Conservation (phyloP, 2,113 vertebrate genomes). For the Thunnus thynnus region DNA sequence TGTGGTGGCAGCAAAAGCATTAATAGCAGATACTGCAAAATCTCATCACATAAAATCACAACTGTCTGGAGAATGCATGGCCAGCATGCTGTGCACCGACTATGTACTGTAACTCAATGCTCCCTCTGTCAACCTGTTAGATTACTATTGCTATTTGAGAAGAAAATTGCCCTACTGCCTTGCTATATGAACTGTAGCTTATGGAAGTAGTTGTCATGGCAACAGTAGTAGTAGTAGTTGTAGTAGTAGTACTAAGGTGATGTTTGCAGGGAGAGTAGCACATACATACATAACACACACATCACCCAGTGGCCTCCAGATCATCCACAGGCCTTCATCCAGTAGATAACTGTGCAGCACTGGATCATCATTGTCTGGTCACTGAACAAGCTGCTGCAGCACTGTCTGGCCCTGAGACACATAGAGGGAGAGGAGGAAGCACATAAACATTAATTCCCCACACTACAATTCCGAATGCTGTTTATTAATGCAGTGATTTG, state of each 20-base stretch:
- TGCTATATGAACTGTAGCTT: background rate
- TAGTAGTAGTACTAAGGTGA: background rate
- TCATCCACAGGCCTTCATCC: background rate
- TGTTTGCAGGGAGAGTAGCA: background rate
- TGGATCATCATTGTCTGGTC: background rate
- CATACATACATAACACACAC: background rate
- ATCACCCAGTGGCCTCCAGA: background rate
- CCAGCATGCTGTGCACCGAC: too few species aligned
- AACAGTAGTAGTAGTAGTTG: conserved; percentile 4
- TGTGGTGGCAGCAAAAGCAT: too few species aligned
- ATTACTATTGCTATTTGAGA: background rate
- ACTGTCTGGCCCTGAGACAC: background rate
- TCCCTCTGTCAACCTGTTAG: background rate
- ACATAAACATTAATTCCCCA: too few species aligned
- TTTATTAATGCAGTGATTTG: too few species aligned
- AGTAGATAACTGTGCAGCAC: background rate
- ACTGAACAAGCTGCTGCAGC: conserved; percentile 1
- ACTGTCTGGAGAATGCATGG: too few species aligned
- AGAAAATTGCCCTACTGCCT: background rate
- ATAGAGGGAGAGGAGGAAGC: background rate
- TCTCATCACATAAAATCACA: too few species aligned
- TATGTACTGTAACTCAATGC: too few species aligned
- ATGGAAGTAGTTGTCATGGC: conserved; percentile 16
- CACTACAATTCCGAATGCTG: too few species aligned
- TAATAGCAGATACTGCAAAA: too few species aligned